A percentile compares a stretch with the other conserved stretches of the same genome.
These are phyloP conservation scores for Chloroceryle aenea DNA, from an alignment of 2,113 vertebrate species.

Conservation along the genomic window DNA sequence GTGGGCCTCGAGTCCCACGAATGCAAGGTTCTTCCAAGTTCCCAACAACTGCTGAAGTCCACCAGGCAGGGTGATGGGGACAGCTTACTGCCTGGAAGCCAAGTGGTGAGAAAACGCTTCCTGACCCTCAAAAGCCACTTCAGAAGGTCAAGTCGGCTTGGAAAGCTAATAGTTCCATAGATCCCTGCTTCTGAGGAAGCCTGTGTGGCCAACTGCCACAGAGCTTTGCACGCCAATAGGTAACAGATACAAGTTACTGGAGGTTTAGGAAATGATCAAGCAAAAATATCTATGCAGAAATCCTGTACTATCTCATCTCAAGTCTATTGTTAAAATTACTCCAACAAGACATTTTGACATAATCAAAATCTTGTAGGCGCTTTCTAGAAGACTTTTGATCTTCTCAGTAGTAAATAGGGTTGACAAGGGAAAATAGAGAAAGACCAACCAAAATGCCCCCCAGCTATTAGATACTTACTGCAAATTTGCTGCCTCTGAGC, in stretches of 20 bases:
- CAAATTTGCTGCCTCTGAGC: not conserved
- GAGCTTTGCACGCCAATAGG: not conserved
- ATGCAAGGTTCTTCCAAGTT: not conserved
- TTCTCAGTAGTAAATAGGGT: not conserved
- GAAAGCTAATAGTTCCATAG: not conserved
- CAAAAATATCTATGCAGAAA: not conserved
- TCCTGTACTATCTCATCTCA: not conserved
- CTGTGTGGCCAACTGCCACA: not conserved
- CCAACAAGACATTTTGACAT: not conserved
- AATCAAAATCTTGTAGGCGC: not conserved
- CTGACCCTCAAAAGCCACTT: not conserved
- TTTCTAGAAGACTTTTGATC: not conserved
- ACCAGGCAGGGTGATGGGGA: not conserved
- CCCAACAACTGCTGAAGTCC: not conserved
- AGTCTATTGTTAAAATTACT: not conserved
- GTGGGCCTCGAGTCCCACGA: accelerated
- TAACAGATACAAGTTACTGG: accelerated
- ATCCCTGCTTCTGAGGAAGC: not conserved
- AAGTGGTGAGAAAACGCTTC: not conserved
- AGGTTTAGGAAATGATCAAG: not conserved
- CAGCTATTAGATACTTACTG: not conserved
- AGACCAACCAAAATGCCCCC: not conserved
- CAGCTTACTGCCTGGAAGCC: not conserved
- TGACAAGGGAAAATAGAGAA: not conserved
- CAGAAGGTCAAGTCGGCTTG: not conserved